Evolutionary conservation across 2,888 invertebrate species (phyloP), one percentile per base, ranked within the genome.

Genomic region (Bhutanitis thaidina): DNA sequence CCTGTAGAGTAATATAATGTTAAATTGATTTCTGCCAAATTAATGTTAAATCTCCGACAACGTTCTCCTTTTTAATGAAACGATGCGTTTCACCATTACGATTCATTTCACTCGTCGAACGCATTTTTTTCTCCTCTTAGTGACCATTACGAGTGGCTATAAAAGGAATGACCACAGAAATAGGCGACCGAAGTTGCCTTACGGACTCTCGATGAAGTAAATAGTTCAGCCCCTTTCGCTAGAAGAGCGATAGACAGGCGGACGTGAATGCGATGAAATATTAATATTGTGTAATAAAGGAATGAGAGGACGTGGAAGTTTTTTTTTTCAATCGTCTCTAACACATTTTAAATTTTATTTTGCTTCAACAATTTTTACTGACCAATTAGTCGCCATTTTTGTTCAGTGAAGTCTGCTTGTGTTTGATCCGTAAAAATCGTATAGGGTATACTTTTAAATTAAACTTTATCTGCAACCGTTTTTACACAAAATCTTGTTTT

Each of bases 121-220:
- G 69, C 64, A 62, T 65, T 72, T 77, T 78, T 79, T 75, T 69
- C 65, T 67, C 63, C 56, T 64, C 66, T 59, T 62, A 71, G 66
- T 67, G 69, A 64, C 73, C 70, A 74, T 79, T 79, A 77, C 69
- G 74, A 62, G 57, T 56, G 70, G 69, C 67, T 65, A 76, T 81
- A 79, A 81, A 80, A 60, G 70, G 69, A 80, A 80, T 74, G 72
- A 71, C 65, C 66, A 44, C 64, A 62, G 67, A 63, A 75, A 74
- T 77, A 68, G 74, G 59, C 65, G 67, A 60, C 51, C 66, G 55
- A 69, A 71, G 68, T 72, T 74, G 71, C 75, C 72, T 76, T 67
- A 67, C 69, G 62, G 69, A 69, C 65, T 71, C 74, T 67, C 71
- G 64, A 75, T 75, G 72, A 60, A 64, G 67, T 62, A 60, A 59